Evolutionary conservation across 2,797 vertebrate genomes (phyloP).

Genomic region (Chelmon rostratus): DNA sequence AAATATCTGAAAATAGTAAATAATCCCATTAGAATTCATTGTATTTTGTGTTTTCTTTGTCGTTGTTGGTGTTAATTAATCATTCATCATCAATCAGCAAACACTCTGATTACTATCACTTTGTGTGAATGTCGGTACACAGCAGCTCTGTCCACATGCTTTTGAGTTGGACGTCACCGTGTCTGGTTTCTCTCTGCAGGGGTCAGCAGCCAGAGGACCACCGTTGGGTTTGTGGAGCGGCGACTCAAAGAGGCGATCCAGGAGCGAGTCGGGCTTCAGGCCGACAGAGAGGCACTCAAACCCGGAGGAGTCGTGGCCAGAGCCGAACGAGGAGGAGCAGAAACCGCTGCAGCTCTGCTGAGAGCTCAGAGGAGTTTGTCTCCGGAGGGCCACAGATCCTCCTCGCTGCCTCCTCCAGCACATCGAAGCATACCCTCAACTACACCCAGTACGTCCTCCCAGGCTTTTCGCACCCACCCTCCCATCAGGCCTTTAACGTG

Average conservation of each 20-base stretch:
- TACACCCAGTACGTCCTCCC: conserved; percentile 87
- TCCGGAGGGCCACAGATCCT: conserved; percentile 91
- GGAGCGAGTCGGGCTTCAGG: conserved; percentile 51
- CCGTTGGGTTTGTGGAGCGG: conserved; percentile 86
- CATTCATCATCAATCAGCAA: too few species aligned
- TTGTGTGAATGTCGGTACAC: neutral
- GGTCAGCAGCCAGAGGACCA: conserved; percentile 80
- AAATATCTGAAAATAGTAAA: too few species aligned
- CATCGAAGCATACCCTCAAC: conserved; percentile 79
- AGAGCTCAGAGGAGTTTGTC: conserved; percentile 88
- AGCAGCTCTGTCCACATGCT: neutral
- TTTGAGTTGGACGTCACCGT: neutral
- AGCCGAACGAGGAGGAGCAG: conserved; percentile 32
- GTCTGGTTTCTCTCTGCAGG: conserved; percentile 77
- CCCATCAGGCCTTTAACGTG: too few species aligned
- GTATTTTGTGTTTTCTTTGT: too few species aligned
- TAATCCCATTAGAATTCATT: too few species aligned
- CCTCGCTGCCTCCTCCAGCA: conserved; percentile 92
- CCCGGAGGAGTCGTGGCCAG: conserved; percentile 9
- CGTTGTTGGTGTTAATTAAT: too few species aligned
- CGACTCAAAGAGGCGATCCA: conserved; percentile 66
- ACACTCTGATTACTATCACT: too few species aligned
- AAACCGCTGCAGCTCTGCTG: conserved; percentile 58
- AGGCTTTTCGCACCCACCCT: neutral
- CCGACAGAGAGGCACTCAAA: conserved; percentile 37